These are phyloP conservation scores for Dicrurus megarhynchus DNA, from an alignment of 2,113 vertebrate species.

Conservation along the genomic window DNA sequence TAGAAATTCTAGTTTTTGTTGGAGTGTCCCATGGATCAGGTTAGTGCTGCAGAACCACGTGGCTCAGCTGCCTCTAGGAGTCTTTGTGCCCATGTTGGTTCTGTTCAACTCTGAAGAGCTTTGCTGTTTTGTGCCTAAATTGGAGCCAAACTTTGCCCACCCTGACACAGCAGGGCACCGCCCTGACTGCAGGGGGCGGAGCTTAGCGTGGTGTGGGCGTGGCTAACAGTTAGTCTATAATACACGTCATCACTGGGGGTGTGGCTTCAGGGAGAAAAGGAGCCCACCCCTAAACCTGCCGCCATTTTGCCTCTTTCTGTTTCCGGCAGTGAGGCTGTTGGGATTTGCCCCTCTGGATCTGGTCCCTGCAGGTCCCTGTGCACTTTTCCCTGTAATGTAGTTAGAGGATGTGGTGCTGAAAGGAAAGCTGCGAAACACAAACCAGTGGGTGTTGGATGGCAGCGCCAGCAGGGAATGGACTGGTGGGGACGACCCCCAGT, in stretches of 20 bases:
- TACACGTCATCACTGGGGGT: too few relatives aligned
- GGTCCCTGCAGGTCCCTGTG: not conserved
- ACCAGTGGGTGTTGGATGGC: not conserved
- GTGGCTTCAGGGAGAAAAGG: accelerated
- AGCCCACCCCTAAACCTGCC: accelerated
- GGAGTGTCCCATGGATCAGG: not conserved
- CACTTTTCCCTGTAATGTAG: accelerated
- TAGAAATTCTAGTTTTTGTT: not conserved
- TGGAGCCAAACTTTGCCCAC: accelerated
- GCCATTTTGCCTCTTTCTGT: accelerated
- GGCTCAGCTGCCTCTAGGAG: not conserved
- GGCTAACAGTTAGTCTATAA: too few relatives aligned
- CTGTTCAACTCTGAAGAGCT: not conserved
- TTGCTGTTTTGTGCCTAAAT: not conserved
- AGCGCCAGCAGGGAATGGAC: not conserved
- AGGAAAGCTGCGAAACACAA: accelerated
- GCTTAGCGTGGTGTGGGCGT: accelerated
- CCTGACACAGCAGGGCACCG: accelerated
- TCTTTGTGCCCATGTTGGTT: accelerated
- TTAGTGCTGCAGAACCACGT: not conserved
- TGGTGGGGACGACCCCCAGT: too few relatives aligned
- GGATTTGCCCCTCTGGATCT: too few relatives aligned
- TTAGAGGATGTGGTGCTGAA: not conserved
- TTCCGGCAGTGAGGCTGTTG: accelerated
- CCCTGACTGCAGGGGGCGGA: accelerated